A percentile compares a stretch with the other conserved stretches of the same genome.
Evolutionary conservation across 1,140 invertebrate species (phyloP).

Genomic region (Mycetomoellerius zeteki): DNA sequence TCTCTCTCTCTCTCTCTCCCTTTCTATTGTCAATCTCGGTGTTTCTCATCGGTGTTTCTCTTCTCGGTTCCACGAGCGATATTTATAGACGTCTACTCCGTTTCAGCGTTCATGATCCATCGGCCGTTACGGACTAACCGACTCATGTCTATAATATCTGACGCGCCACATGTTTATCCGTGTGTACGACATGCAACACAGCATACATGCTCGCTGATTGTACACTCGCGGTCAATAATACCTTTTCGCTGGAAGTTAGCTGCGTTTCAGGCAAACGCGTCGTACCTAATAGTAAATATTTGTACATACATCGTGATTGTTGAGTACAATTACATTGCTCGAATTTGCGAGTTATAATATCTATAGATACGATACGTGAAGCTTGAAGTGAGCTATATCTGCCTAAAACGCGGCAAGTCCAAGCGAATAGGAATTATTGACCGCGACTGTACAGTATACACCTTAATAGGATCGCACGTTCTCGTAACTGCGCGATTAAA

Average conservation of each 20-base stretch:
- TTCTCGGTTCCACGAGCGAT: conserved; percentile 23
- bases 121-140: conserved; percentile 22
- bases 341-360: too few relatives aligned
- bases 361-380: too few relatives aligned
- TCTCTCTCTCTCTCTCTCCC: not conserved
- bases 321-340: too few relatives aligned
- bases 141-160: conserved; percentile 48
- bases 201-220: conserved; percentile 34
- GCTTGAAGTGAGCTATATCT: too few relatives aligned
- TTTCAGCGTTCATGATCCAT: conserved; percentile 47
- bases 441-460: conserved; percentile 16
- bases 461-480: conserved; percentile 40
- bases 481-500: conserved; percentile 16
- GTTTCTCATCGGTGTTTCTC: conserved; percentile 7
- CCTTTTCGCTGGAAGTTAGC: too few relatives aligned
- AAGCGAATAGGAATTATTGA: too few relatives aligned
- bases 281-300: too few relatives aligned
- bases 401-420: too few relatives aligned
- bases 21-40: conserved; percentile 64
- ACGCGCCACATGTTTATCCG: conserved; percentile 49
- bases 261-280: too few relatives aligned
- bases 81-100: conserved; percentile 50
- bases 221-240: not conserved
- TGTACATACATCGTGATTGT: too few relatives aligned
- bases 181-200: conserved; percentile 22